Evolutionary conservation across 2,888 invertebrate species (phyloP).

Genomic region (Eupelmus urozonus): DNA sequence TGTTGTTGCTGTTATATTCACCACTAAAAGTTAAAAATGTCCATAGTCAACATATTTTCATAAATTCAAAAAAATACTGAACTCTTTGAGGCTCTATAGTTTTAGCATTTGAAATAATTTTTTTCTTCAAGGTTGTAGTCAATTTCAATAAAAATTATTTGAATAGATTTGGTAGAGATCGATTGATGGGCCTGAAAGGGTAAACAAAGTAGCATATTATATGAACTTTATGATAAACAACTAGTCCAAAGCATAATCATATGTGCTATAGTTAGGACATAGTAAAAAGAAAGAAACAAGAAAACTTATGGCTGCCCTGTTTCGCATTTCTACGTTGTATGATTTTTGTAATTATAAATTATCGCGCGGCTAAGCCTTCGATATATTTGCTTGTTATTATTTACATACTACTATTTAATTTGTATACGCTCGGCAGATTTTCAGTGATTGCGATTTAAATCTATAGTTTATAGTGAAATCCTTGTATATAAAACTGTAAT

Average conservation of each 20-base stretch:
- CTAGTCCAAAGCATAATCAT: conserved; percentile 51
- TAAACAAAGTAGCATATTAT: conserved; percentile 33
- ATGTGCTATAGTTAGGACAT: conserved; percentile 44
- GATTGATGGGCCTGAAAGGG: conserved; percentile 23
- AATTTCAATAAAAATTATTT: background rate
- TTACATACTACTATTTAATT: conserved; percentile 58
- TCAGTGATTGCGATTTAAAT: conserved; percentile 67
- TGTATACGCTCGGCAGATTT: conserved; percentile 66
- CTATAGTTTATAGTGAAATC: conserved; percentile 71
- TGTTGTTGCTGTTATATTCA: conserved; percentile 17
- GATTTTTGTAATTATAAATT: conserved; percentile 54
- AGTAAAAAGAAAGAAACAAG: conserved; percentile 27
- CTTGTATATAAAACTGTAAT: conserved; percentile 76
- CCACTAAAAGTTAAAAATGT: background rate
- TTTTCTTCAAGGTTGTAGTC: background rate
- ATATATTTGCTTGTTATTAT: conserved; percentile 54
- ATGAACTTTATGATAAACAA: conserved; percentile 42
- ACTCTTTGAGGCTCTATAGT: conserved; percentile 31
- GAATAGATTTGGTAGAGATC: background rate
- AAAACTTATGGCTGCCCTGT: conserved; percentile 55
- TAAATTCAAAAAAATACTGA: conserved; percentile 31
- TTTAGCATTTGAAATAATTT: background rate
- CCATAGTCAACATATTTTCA: conserved; percentile 29
- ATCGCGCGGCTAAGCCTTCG: conserved; percentile 42
- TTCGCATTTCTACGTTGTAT: conserved; percentile 55